A percentile compares a stretch with the other conserved stretches of the same genome.
These are phyloP conservation scores for Tetramorium alpestre DNA, from an alignment of 1,140 invertebrate genomes.

Conservation along the genomic window DNA sequence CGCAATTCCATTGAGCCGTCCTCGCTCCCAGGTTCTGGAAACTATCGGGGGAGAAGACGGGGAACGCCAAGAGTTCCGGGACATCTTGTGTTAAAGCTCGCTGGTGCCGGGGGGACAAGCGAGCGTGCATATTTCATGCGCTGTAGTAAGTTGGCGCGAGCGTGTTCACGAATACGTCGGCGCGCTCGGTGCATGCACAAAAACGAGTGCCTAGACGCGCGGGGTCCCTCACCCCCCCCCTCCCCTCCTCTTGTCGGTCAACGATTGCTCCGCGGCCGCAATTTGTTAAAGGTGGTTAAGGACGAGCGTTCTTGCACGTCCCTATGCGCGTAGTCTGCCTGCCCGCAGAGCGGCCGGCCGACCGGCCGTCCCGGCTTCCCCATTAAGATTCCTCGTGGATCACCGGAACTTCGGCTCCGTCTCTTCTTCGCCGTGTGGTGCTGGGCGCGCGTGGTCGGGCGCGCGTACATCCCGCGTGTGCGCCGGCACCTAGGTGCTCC, in stretches of 20 bases:
- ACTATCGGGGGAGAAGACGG: not conserved
- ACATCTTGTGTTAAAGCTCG: not conserved
- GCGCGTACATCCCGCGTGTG: slow-evolving; percentile 40
- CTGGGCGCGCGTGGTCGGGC: slow-evolving; percentile 32
- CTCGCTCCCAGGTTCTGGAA: not conserved
- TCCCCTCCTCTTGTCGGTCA: slow-evolving; percentile 60
- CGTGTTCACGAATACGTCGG: slow-evolving; percentile 66
- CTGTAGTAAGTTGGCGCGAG: slow-evolving; percentile 35
- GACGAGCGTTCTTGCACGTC: slow-evolving; percentile 73
- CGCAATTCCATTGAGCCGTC: not conserved
- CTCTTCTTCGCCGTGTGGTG: slow-evolving; percentile 46
- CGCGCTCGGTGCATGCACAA: slow-evolving; percentile 38
- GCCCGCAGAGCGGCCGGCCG: slow-evolving; percentile 12
- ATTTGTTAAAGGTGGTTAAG: slow-evolving; percentile 77
- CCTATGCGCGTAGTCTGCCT: slow-evolving; percentile 36
- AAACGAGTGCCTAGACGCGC: slow-evolving; percentile 69
- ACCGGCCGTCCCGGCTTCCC: slow-evolving; percentile 51
- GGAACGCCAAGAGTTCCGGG: not conserved
- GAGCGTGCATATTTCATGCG: slow-evolving; percentile 45
- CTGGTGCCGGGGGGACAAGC: not conserved
- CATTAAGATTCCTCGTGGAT: slow-evolving; percentile 78
- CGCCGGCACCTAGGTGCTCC: slow-evolving; percentile 71
- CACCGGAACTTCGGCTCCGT: slow-evolving; percentile 74
- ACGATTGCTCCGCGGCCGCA: slow-evolving; percentile 69
- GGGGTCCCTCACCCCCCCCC: not conserved